These are phyloP conservation scores for Eupithecia pulchellata DNA, from an alignment of 2,888 invertebrate genomes.

Conservation along the genomic window DNA sequence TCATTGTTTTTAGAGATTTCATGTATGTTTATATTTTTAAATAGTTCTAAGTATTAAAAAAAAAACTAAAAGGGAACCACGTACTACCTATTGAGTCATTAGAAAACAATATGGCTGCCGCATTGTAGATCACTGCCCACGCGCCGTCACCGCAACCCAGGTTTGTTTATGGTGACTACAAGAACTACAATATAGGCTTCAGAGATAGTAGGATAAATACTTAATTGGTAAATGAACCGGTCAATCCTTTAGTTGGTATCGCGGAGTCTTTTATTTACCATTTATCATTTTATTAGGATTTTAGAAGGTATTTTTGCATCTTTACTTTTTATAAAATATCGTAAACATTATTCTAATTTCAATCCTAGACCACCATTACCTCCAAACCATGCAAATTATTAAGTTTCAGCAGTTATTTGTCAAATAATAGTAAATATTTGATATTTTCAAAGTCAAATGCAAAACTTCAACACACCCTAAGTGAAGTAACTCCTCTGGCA, in stretches of 20 bases:
- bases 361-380: background rate
- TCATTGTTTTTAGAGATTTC: background rate
- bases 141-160: slow-evolving; percentile 69
- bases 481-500: slow-evolving; percentile 38
- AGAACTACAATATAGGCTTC: slow-evolving; percentile 45
- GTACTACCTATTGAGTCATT: slow-evolving; percentile 77
- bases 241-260: background rate
- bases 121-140: slow-evolving; percentile 76
- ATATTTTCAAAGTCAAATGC: slow-evolving; percentile 15
- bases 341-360: background rate
- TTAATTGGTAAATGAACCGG: background rate
- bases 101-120: slow-evolving; percentile 76
- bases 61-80: slow-evolving; percentile 35
- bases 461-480: slow-evolving; percentile 27
- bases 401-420: too few species aligned
- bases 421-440: background rate
- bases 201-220: slow-evolving; percentile 27
- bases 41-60: background rate
- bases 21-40: background rate
- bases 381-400: too few species aligned
- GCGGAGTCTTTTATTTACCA: background rate
- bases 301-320: background rate
- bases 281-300: background rate
- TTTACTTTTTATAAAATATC: background rate
- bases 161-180: slow-evolving; percentile 73